phyloP scores from a whole-genome alignment of 2,797 vertebrate genomes.

The Siniperca scherzeri region DNA sequence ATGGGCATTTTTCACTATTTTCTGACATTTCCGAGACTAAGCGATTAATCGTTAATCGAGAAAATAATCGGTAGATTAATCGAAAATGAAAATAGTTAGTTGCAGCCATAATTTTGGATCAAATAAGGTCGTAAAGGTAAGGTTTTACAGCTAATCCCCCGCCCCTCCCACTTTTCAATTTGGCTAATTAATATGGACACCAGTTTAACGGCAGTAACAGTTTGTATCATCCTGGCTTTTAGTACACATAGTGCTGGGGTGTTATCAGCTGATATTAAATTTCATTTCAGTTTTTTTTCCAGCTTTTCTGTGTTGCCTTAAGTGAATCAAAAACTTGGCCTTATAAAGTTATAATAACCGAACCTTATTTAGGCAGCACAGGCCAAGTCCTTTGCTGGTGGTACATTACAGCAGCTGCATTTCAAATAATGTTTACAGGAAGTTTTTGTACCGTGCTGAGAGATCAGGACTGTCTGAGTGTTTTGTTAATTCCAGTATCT shows the following conservation, averaged over 20 bases:
- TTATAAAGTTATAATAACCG: slow-evolving; percentile 67
- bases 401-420: slow-evolving; percentile 71
- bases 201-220: neutral
- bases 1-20: too few relatives aligned
- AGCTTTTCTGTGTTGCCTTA: slow-evolving; percentile 36
- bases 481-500: slow-evolving; percentile 74
- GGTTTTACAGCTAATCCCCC: neutral
- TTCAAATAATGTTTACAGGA: slow-evolving; percentile 74
- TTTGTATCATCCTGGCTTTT: neutral
- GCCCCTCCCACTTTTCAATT: neutral
- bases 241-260: neutral
- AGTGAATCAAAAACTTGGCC: slow-evolving; percentile 57
- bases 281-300: slow-evolving; percentile 1
- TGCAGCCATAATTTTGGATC: neutral
- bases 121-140: neutral
- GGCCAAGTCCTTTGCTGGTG: slow-evolving; percentile 58
- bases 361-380: slow-evolving; percentile 15
- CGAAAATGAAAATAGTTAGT: neutral
- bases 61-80: neutral
- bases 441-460: slow-evolving; percentile 58
- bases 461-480: slow-evolving; percentile 61
- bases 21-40: neutral
- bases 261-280: neutral
- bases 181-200: too few relatives aligned
- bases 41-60: neutral